A percentile compares a stretch with the other conserved stretches of the same genome.
These are phyloP conservation scores for Eunapius fragilis DNA, from an alignment of 37 sponge, comb jelly and placozoan genomes.

Conservation along the genomic window DNA sequence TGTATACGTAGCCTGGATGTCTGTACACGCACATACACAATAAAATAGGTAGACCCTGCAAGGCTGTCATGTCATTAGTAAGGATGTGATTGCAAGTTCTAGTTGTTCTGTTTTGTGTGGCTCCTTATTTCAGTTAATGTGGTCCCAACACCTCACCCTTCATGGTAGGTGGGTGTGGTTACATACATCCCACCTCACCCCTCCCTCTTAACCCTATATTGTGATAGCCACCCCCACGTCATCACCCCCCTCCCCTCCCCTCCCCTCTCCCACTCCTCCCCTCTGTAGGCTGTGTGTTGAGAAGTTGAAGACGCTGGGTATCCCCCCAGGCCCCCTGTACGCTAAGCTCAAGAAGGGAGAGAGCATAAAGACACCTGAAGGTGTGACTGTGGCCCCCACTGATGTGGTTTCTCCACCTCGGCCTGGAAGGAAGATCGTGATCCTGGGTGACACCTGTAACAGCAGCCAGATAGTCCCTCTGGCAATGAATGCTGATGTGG, in stretches of 20 bases:
- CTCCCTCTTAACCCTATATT: no score
- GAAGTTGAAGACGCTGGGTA: slow-evolving; percentile 63
- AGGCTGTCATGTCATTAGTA: no score
- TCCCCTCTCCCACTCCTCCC: no score
- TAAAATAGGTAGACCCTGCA: no score
- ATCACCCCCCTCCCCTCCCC: no score
- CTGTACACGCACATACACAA: background rate
- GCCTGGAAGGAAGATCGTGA: slow-evolving; percentile 82
- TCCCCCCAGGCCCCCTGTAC: slow-evolving; percentile 87
- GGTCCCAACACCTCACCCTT: no score
- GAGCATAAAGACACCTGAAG: slow-evolving; percentile 58
- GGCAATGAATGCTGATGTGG: slow-evolving; percentile 77
- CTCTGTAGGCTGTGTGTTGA: slow-evolving; percentile 66
- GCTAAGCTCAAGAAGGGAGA: slow-evolving; percentile 83
- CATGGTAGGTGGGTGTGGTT: no score
- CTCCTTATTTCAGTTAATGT: no score
- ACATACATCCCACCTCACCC: no score
- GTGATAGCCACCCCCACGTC: no score
- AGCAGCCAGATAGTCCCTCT: slow-evolving; percentile 59
- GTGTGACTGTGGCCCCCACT: slow-evolving; percentile 54
- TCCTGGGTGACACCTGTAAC: slow-evolving; percentile 91
- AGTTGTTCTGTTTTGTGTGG: no score
- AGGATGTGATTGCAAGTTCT: no score
- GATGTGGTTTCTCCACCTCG: slow-evolving; percentile 73
- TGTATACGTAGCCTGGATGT: background rate